These are phyloP conservation scores for Drosophila melanocephala DNA, from an alignment of 2,888 invertebrate genomes.

Conservation along the genomic window DNA sequence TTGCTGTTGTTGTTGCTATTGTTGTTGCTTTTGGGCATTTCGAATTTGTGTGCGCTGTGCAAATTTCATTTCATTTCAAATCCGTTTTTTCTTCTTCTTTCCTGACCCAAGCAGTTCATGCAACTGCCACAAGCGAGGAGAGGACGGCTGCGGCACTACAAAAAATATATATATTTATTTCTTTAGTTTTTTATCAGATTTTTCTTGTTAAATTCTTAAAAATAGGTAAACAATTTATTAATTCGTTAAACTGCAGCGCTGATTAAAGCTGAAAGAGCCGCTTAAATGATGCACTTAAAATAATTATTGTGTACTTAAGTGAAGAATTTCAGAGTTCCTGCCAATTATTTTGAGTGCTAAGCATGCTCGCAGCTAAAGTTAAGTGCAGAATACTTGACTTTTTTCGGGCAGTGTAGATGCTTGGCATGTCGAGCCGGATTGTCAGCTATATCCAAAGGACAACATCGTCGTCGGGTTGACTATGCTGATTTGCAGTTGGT, in stretches of 20 bases:
- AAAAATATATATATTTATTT: neutral
- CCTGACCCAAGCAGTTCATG: conserved; percentile 51
- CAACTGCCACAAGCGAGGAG: conserved; percentile 41
- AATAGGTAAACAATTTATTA: neutral
- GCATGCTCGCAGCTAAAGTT: neutral
- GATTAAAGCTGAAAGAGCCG: too few species aligned
- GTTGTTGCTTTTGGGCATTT: conserved; percentile 55
- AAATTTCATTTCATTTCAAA: conserved; percentile 66
- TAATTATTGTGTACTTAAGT: neutral
- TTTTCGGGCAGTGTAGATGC: conserved; percentile 7
- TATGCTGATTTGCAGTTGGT: conserved; percentile 58
- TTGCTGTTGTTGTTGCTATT: conserved; percentile 32
- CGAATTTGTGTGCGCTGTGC: conserved; percentile 55
- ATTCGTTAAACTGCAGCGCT: neutral
- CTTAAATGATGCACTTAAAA: neutral
- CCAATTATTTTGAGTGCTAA: neutral
- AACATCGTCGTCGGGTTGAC: conserved; percentile 44
- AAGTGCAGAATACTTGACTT: neutral
- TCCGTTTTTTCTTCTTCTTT: conserved; percentile 20
- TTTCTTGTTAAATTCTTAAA: neutral
- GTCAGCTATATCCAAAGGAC: conserved; percentile 54
- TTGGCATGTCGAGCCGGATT: conserved; percentile 22
- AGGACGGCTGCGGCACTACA: neutral
- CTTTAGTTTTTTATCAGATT: fast-evolving
- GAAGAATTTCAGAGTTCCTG: neutral